Percentiles rank a stretch among this genome's conserved stretches.
Conservation (phyloP, 2,797 vertebrate genomes). For the Takifugu rubripes region DNA sequence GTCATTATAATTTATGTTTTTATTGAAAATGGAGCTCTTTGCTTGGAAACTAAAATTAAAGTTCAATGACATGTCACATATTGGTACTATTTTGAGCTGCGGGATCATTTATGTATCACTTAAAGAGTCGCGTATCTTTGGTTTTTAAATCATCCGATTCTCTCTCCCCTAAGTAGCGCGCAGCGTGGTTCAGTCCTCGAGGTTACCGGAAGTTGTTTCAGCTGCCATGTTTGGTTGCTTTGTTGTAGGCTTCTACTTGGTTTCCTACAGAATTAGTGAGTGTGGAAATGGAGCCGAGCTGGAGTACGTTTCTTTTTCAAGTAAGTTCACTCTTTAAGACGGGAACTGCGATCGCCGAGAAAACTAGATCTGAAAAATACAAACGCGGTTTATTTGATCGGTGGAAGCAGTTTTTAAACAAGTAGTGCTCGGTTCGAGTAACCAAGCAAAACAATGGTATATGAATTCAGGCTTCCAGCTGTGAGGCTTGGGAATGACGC, state of each 20-base stretch:
- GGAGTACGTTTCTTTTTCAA: constrained; percentile 83
- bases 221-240: constrained; percentile 85
- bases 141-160: too few relatives aligned
- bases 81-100: too few relatives aligned
- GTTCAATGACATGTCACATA: too few relatives aligned
- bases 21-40: background rate
- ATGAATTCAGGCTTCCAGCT: constrained; percentile 82
- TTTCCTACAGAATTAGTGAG: constrained; percentile 78
- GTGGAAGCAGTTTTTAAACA: constrained; percentile 53
- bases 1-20: background rate
- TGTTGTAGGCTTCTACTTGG: constrained; percentile 80
- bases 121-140: too few relatives aligned
- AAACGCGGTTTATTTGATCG: constrained; percentile 13
- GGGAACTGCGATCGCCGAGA: constrained; percentile 18
- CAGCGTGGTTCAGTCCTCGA: constrained; percentile 64
- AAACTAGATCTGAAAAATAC: constrained; percentile 8
- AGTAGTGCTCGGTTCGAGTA: constrained; percentile 66
- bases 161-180: constrained; percentile 21
- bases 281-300: constrained; percentile 83
- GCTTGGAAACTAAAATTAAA: too few relatives aligned
- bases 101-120: too few relatives aligned
- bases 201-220: constrained; percentile 80
- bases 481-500: constrained; percentile 76
- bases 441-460: constrained; percentile 82
- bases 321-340: constrained; percentile 66